Percentiles rank a stretch among this genome's conserved stretches.
These are phyloP conservation scores for Leptosomus discolor DNA, from an alignment of 2,113 vertebrate genomes.

Conservation along the genomic window DNA sequence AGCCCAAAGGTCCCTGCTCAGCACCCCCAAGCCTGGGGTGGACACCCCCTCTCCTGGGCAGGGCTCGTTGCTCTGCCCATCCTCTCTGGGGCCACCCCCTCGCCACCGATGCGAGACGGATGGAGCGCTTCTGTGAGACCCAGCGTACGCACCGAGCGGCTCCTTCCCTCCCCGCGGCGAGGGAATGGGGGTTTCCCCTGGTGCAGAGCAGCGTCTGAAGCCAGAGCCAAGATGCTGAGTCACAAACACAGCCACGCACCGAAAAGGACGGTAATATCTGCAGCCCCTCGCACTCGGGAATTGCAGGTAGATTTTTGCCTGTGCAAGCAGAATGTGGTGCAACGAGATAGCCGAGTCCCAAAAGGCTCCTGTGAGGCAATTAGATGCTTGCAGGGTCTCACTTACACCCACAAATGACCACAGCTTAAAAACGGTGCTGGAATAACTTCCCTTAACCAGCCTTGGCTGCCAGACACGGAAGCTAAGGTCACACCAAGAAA, in stretches of 20 bases:
- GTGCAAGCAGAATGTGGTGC: not conserved
- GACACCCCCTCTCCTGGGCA: not conserved
- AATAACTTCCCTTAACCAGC: not conserved
- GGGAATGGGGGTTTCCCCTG: accelerated
- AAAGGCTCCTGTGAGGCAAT: not conserved
- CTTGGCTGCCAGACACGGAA: not conserved
- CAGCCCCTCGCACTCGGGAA: not conserved
- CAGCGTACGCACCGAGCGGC: accelerated
- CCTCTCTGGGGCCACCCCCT: not conserved
- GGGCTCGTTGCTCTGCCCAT: not conserved
- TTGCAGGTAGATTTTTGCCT: not conserved
- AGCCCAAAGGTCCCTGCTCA: not conserved
- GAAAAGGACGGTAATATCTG: not conserved
- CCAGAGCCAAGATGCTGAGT: not conserved
- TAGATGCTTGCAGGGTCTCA: not conserved
- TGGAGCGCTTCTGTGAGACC: accelerated
- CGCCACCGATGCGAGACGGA: accelerated
- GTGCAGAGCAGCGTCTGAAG: not conserved
- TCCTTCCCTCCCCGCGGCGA: accelerated
- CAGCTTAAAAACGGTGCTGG: not conserved
- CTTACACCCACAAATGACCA: not conserved
- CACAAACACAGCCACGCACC: not conserved
- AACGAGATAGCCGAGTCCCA: not conserved
- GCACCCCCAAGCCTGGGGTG: not conserved
- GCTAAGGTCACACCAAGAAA: not conserved